These are phyloP conservation scores for Xylocampa areola DNA, from an alignment of 2,888 invertebrate species.

Conservation along the genomic window DNA sequence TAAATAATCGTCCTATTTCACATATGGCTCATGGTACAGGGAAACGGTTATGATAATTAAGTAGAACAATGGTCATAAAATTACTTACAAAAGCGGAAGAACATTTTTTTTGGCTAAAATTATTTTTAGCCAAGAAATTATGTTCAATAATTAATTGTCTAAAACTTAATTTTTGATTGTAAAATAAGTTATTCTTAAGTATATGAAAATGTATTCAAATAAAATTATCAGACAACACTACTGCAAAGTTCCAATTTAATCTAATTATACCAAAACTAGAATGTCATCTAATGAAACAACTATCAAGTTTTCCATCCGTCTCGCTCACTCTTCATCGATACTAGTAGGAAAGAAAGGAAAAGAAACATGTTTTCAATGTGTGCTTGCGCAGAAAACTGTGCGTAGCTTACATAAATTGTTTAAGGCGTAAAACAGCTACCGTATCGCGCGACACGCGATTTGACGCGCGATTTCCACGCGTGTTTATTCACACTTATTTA, in stretches of 20 bases:
- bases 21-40: no score
- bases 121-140: no score
- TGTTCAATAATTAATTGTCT: no score
- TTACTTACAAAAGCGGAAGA: no score
- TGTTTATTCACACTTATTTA: constrained; percentile 17
- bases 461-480: constrained; percentile 33
- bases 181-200: no score
- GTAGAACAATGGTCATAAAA: no score
- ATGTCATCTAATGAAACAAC: constrained; percentile 52
- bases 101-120: no score
- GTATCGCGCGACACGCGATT: constrained; percentile 43
- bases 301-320: constrained; percentile 46
- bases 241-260: constrained; percentile 54
- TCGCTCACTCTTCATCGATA: neutral
- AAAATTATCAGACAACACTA: constrained; percentile 46
- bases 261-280: constrained; percentile 60
- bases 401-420: constrained; percentile 52
- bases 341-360: constrained; percentile 29
- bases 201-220: constrained; percentile 41
- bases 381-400: constrained; percentile 51
- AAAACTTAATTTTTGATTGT: no score
- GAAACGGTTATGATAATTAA: no score
- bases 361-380: constrained; percentile 19
- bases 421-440: constrained; percentile 52
- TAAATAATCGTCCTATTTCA: no score